These are phyloP conservation scores for Pentamera pediparva DNA, from an alignment of 53 echinoderm and acorn worm genomes.

Conservation along the genomic window DNA sequence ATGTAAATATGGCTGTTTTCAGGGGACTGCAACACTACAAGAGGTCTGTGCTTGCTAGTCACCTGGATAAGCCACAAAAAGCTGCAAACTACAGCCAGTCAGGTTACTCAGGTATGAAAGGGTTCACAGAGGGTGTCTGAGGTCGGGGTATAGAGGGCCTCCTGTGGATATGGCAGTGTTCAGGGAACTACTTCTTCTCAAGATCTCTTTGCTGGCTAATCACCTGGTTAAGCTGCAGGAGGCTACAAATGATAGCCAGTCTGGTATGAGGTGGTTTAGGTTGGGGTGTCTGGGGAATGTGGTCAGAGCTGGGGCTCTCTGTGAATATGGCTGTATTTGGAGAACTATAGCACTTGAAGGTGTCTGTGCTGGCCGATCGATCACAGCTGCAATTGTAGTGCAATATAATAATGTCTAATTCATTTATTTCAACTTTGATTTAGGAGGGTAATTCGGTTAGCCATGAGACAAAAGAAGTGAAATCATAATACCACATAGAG, in stretches of 20 bases:
- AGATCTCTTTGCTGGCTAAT: constrained; percentile 75
- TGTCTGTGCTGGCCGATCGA: constrained; percentile 79
- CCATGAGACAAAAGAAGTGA: no score
- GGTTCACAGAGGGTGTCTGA: neutral
- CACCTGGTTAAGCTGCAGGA: constrained; percentile 82
- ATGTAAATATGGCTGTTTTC: constrained; percentile 94
- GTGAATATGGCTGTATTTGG: constrained; percentile 94
- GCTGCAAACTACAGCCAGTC: constrained; percentile 70
- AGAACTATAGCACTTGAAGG: constrained; percentile 79
- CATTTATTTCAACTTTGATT: no score
- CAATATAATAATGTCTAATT: no score
- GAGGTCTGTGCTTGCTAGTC: constrained; percentile 74
- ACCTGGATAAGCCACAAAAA: constrained; percentile 77
- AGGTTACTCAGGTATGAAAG: constrained; percentile 69
- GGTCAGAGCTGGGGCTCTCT: no score
- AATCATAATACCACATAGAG: no score
- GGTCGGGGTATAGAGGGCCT: no score
- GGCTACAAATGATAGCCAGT: no score
- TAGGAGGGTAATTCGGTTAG: no score
- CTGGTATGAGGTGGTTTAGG: neutral
- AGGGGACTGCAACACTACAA: constrained; percentile 82
- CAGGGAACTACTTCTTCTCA: constrained; percentile 81
- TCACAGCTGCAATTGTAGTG: no score
- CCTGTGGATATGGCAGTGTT: constrained; percentile 96
- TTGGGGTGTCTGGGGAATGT: no score